These are phyloP conservation scores for Laticauda colubrina DNA, from an alignment of 2,113 vertebrate species.

Conservation along the genomic window DNA sequence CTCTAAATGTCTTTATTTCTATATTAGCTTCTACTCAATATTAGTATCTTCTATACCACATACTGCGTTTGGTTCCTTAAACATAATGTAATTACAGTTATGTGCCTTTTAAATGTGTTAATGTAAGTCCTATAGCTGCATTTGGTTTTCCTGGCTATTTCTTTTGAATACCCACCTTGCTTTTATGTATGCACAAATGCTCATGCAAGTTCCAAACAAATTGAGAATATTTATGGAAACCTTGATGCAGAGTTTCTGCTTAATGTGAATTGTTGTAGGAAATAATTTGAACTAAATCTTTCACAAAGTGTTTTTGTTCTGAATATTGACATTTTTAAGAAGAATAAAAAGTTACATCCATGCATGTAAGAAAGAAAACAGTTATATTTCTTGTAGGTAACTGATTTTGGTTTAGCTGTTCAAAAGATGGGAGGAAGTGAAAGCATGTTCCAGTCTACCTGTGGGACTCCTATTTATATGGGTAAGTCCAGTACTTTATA, in stretches of 20 bases:
- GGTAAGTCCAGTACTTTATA: slow-evolving; percentile 63
- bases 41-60: neutral
- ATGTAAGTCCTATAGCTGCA: neutral
- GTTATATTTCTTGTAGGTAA: slow-evolving; percentile 70
- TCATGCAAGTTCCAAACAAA: slow-evolving; percentile 2
- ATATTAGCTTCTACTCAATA: neutral
- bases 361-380: neutral
- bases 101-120: neutral
- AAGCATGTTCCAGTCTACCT: slow-evolving; percentile 77
- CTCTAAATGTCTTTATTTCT: neutral
- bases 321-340: neutral
- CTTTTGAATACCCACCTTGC: neutral
- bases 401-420: slow-evolving; percentile 84
- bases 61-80: neutral
- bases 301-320: slow-evolving; percentile 12
- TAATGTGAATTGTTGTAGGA: slow-evolving; percentile 4
- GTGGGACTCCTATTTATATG: slow-evolving; percentile 83
- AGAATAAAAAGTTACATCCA: slow-evolving; percentile 2
- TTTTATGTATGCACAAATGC: neutral
- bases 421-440: slow-evolving; percentile 77
- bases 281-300: slow-evolving; percentile 14
- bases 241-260: neutral
- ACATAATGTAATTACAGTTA: neutral
- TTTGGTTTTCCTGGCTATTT: neutral
- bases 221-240: neutral